Base-by-base conservation (phyloP, 2,113 vertebrate genomes). In the Murina feae region DNA sequence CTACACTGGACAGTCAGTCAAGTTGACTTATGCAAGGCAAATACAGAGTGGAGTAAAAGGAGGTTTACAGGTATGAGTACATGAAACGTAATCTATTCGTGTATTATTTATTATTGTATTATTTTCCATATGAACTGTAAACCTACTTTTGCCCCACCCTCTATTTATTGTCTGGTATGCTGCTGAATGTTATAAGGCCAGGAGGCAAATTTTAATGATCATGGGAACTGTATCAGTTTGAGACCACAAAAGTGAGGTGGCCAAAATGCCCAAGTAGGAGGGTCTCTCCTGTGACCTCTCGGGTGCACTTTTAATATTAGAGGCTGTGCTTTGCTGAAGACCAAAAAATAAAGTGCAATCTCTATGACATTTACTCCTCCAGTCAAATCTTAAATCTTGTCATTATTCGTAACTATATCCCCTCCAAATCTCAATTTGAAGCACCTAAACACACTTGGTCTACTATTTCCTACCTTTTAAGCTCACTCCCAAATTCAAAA, bases 161-260 rank as follows among this genome's bases (percentile, higher is more conserved):
- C 13, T 30, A 9, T 71, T 55, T 39, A 10, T 71, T 83, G 12
- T 76, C 32, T 86, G 60, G 14, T 65, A 39, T 81, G 23, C 69
- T 92, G 12, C 25, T 32, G 75, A 94, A 88, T 71, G 20, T 85
- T 76, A 10, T n/a, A 87, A 96, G 63, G 55, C 37, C 32, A 94
- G 39, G 20, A 66, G 91, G 58, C 21, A 83, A 71, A 86, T 69
- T 84, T 86, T 53, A 60, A 76, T 81, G 32, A 69, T 30, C 69
- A 90, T 37, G 74, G 35, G 32, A 68, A 91, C 47, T 74, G 23
- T 2, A 78, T 35, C 51, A 93, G 87, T 78, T 60, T 85, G 39
- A 93, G 51, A 81, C n/a, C 28, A 88, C 28, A 47, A 49, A 23
- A 85, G 39, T 83, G 51, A 95, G 65, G 63, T 83, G 25, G 30